phyloP scores from a whole-genome alignment of 2,888 invertebrate species.

The Ganaspis brasiliensis region DNA sequence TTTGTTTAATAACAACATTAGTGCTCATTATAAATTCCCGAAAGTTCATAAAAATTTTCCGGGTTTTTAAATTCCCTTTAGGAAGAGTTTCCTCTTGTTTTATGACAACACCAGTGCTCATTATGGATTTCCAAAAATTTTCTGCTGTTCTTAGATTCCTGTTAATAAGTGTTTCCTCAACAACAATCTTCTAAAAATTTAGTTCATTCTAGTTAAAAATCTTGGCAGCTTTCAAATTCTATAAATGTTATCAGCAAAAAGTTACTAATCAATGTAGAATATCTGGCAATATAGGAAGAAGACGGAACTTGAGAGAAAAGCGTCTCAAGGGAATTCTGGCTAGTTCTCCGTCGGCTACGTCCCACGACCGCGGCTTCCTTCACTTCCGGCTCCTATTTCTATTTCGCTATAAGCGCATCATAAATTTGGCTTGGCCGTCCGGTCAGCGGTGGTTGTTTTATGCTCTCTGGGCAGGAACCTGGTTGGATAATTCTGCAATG shows the following conservation, averaged over 20 bases:
- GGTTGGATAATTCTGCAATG: slow-evolving; percentile 79
- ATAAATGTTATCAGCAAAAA: not conserved
- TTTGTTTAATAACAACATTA: too few species aligned
- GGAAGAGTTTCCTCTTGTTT: too few species aligned
- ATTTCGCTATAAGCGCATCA: slow-evolving; percentile 76
- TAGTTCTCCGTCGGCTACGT: slow-evolving; percentile 46
- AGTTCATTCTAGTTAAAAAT: too few species aligned
- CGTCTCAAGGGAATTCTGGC: slow-evolving; percentile 25
- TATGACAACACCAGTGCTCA: too few species aligned
- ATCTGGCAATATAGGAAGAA: not conserved
- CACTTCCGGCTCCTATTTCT: slow-evolving; percentile 68
- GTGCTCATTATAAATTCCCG: too few species aligned
- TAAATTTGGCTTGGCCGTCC: slow-evolving; percentile 72
- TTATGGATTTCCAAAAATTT: too few species aligned
- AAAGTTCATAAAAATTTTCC: too few species aligned
- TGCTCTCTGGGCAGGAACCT: slow-evolving; percentile 74
- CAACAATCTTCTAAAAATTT: too few species aligned
- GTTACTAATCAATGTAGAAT: slow-evolving; percentile 8
- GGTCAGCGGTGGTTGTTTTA: slow-evolving; percentile 74
- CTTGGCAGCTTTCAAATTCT: too few species aligned
- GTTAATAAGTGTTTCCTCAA: too few species aligned
- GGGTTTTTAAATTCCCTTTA: too few species aligned
- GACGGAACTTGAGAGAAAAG: not conserved
- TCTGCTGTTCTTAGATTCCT: too few species aligned
- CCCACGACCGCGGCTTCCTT: slow-evolving; percentile 49